phyloP scores from a whole-genome alignment of 2,888 invertebrate genomes.

The Odontothrips loti region DNA sequence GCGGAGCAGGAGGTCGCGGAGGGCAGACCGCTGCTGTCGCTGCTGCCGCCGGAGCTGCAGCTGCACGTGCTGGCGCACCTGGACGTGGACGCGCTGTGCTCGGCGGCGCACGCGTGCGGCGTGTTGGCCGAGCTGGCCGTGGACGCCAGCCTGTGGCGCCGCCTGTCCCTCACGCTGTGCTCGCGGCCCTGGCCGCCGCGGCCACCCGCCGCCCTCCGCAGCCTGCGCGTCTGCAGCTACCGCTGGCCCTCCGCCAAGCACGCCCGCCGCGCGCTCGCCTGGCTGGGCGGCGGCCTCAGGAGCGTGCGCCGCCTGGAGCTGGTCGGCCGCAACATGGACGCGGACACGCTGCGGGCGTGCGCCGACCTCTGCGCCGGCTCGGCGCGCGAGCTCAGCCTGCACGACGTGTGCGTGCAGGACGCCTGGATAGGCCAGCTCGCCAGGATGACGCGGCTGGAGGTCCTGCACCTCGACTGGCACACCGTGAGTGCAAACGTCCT shows the following conservation, averaged over 20 bases:
- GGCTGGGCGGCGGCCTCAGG: background rate
- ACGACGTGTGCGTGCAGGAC: slow-evolving; percentile 7
- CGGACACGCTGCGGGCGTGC: background rate
- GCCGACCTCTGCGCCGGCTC: background rate
- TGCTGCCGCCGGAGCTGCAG: slow-evolving; percentile 6
- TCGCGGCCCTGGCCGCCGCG: slow-evolving; percentile 5
- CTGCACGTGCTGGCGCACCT: background rate
- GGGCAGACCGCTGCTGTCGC: background rate
- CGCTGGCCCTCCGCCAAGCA: background rate
- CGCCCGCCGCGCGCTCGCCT: background rate
- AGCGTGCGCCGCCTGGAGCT: slow-evolving; percentile 1
- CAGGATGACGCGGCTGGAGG: background rate
- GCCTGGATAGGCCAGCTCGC: background rate
- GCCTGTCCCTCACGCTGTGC: background rate
- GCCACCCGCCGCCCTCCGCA: background rate
- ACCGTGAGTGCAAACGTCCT: background rate
- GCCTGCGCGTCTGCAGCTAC: slow-evolving; percentile 9
- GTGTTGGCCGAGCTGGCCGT: background rate
- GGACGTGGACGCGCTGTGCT: slow-evolving; percentile 1
- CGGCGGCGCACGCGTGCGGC: background rate
- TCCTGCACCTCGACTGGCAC: slow-evolving; percentile 15
- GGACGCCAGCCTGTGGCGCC: slow-evolving; percentile 1
- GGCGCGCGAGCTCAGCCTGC: slow-evolving; percentile 7
- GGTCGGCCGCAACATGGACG: slow-evolving; percentile 1
- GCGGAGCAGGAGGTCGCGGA: background rate